Evolutionary conservation across 2,797 vertebrate genomes (phyloP), one percentile per base, ranked within the genome.

Genomic region (Oryzias sinensis): DNA sequence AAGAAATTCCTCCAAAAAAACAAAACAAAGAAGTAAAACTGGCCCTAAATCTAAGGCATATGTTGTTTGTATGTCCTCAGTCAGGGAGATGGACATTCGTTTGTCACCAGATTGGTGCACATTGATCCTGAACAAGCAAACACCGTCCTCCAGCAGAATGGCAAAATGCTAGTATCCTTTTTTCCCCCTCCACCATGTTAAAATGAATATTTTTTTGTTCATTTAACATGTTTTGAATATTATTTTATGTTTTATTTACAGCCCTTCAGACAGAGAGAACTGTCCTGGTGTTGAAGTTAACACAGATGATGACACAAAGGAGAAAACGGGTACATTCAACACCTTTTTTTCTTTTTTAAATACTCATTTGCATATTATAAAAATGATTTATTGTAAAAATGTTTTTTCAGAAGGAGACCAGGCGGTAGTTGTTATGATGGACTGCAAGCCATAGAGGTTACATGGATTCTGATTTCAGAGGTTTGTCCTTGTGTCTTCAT

Each of bases 11-110:
- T 1, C 9, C 33, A 37, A 37, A 33, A 18, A 33, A 22, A 22
- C 20, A 22, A 33, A 33, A 33, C 9, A 37, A 37, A 37, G 2
- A 11, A 3, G 9, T 11, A 3, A 43, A 25, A 56, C n/a, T 33
- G 16, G 37, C 0, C 27, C 5, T 20, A 15, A 56, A 52, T 56
- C 5, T 8, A 15, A 25, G 13, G 8, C n/a, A 22, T 49, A 7
- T 17, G 44, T 47, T 48, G 25, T 57, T 45, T 58, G 16, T 61
- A 1, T 57, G 43, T 63, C 13, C 9, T 46, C 67, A 98, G 96
- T 86, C 90, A 93, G 81, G 96, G 97, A 5, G 96, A 99, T n/a
- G 97, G 97, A 33, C 93, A 94, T 76, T 95, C 93, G 59, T 99
- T 95, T 78, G 93, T 94, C 37, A 95, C 95, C 69, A 93, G 95